These are phyloP conservation scores for Tetragnatha montana DNA, from an alignment of 2,888 invertebrate species.

Conservation along the genomic window DNA sequence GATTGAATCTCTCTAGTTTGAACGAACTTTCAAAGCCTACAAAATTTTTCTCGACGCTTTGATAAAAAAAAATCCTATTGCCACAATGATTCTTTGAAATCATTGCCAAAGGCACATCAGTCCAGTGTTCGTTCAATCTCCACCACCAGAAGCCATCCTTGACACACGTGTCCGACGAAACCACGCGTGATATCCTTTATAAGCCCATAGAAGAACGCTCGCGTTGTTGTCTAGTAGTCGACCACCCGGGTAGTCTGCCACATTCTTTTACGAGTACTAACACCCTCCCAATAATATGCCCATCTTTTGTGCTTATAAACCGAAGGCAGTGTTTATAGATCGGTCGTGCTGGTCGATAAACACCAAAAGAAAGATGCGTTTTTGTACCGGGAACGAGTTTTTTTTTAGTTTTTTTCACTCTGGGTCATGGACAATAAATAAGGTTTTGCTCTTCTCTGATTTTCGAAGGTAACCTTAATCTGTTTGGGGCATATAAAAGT, in stretches of 20 bases:
- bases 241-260: conserved; percentile 26
- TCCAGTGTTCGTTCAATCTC: not conserved
- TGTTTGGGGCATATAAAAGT: not conserved
- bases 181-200: not conserved
- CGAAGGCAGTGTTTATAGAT: conserved; percentile 4
- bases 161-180: too few species aligned
- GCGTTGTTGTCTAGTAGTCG: conserved; percentile 24
- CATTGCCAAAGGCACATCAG: not conserved
- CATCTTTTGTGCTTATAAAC: not conserved
- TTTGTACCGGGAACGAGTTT: not conserved
- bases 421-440: conserved; percentile 28
- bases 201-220: conserved; percentile 4
- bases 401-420: conserved; percentile 1
- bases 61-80: not conserved
- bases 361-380: conserved; percentile 18
- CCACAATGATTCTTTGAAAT: not conserved
- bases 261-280: not conserved
- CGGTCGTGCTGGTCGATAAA: conserved; percentile 23
- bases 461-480: conserved; percentile 14
- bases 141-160: not conserved
- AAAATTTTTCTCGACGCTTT: too few species aligned
- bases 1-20: too few species aligned
- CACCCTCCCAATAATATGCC: not conserved
- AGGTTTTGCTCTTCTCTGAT: conserved; percentile 3
- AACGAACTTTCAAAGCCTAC: too few species aligned